Evolutionary conservation across 1,140 invertebrate species (phyloP), one percentile per base, ranked within the genome.

Genomic region (Ruditapes philippinarum): DNA sequence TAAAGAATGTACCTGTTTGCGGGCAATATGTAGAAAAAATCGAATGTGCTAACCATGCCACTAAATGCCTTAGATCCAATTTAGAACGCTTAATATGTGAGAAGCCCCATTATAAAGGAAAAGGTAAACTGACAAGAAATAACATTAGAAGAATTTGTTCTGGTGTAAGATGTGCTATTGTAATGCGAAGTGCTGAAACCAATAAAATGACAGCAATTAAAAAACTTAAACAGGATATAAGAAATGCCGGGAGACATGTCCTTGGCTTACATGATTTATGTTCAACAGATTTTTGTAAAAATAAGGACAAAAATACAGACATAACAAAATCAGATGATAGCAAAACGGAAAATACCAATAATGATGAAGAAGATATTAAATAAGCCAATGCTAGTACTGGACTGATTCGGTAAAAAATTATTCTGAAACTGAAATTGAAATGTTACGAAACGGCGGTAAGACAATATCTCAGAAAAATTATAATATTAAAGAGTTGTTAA

Each of bases 11-110:
- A 78, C 11, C 22, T 96, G 38, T 96, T 88, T 70, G 76, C 49
- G n/a, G 91, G 4, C 80, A 93, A 88, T 89, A 7, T 78, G 93
- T 95, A 11, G 92, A 94, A 89, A 96, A 96, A 94, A 92, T n/a
- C 4, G 92, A 93, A 90, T 96, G 96, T 83, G 76, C 60, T 93
- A 94, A 81, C 78, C 93, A 95, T 89, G 62, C 89, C 36, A 68
- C 54, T 92, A 96, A 92, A 94, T 96, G 62, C 95, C 95, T 91
- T 85, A 93, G 68, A 5, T 65, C 62, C 94, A 94, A 91, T 9
- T 79, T 89, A 73, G 92, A 68, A 76, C 76, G 87, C 42, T 25
- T 91, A 7, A 87, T 88, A 5, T n/a, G 12, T 7, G 78, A 85
- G 95, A 93, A 73, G n/a, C 19, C 33, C 7, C 68, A 73, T 1